Evolutionary conservation across 2,797 vertebrate genomes (phyloP).

Genomic region (Anisognathus igniventris): DNA sequence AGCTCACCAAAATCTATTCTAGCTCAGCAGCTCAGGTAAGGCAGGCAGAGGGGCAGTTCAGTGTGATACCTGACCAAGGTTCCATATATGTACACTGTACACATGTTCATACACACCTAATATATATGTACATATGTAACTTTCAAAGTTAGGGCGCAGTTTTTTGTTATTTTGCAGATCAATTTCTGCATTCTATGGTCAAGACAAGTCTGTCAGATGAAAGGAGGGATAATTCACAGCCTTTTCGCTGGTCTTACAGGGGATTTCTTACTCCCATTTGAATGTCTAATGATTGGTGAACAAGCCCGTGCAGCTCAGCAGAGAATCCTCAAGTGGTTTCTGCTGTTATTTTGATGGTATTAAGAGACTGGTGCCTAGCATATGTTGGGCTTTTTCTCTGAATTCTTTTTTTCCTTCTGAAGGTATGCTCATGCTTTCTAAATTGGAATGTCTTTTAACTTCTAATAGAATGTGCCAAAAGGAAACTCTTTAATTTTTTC

Average conservation of each 20-base stretch:
- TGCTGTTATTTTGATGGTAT: slow-evolving; percentile 66
- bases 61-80: background rate
- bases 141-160: background rate
- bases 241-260: slow-evolving; percentile 60
- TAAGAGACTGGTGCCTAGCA: slow-evolving; percentile 63
- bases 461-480: slow-evolving; percentile 45
- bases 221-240: slow-evolving; percentile 58
- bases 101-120: background rate
- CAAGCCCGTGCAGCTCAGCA: slow-evolving; percentile 54
- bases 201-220: slow-evolving; percentile 49
- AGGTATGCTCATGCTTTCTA: slow-evolving; percentile 13
- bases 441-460: slow-evolving; percentile 42
- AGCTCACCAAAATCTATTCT: background rate
- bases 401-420: background rate
- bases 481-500: slow-evolving; percentile 40
- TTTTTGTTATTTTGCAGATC: background rate
- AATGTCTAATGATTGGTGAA: slow-evolving; percentile 49
- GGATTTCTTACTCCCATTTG: slow-evolving; percentile 37
- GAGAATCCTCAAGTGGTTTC: slow-evolving; percentile 58
- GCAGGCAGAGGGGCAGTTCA: background rate
- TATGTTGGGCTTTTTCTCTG: background rate
- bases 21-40: background rate
- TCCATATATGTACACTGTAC: background rate
- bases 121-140: background rate
- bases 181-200: slow-evolving; percentile 6